Percentiles rank a stretch among this genome's conserved stretches.
phyloP scores from a whole-genome alignment of 1,140 invertebrate species.

The Pseudomyrmex flavicornis region DNA sequence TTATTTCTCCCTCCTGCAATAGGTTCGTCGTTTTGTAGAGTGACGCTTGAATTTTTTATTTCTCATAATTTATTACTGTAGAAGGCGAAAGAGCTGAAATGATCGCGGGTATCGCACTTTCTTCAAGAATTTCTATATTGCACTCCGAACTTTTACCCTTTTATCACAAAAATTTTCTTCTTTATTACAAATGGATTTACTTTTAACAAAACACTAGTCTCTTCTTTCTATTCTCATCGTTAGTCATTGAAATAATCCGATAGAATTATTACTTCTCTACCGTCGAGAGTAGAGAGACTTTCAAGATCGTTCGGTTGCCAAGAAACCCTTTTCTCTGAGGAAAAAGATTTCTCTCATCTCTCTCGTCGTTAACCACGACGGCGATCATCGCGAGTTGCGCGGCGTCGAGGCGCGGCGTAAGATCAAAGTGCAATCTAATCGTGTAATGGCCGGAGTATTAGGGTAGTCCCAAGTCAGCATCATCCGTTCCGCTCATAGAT shows the following conservation, averaged over 20 bases:
- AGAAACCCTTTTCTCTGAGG: background rate
- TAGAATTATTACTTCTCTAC: background rate
- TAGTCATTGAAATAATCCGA: background rate
- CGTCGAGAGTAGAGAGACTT: background rate
- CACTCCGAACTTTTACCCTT: background rate
- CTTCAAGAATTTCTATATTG: background rate
- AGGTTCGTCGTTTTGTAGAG: slow-evolving; percentile 12
- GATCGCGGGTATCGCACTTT: background rate
- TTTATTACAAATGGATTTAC: background rate
- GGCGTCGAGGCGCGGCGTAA: slow-evolving; percentile 31
- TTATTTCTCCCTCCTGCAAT: slow-evolving; percentile 14
- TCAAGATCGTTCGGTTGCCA: background rate
- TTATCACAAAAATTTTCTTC: background rate
- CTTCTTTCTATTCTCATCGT: background rate
- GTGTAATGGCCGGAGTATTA: slow-evolving; percentile 64
- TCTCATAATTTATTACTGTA: background rate
- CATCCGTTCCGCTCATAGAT: slow-evolving; percentile 18
- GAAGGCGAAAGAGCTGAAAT: background rate
- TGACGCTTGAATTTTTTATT: background rate
- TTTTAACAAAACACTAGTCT: background rate
- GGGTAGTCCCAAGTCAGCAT: slow-evolving; percentile 27
- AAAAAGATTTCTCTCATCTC: slow-evolving; percentile 5
- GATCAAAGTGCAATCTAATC: slow-evolving; percentile 68
- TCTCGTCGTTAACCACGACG: slow-evolving; percentile 20
- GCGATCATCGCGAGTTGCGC: slow-evolving; percentile 35